Percentiles rank a stretch among this genome's conserved stretches.
These are phyloP conservation scores for Acromyrmex heyeri DNA, from an alignment of 1,140 invertebrate genomes.

Conservation along the genomic window DNA sequence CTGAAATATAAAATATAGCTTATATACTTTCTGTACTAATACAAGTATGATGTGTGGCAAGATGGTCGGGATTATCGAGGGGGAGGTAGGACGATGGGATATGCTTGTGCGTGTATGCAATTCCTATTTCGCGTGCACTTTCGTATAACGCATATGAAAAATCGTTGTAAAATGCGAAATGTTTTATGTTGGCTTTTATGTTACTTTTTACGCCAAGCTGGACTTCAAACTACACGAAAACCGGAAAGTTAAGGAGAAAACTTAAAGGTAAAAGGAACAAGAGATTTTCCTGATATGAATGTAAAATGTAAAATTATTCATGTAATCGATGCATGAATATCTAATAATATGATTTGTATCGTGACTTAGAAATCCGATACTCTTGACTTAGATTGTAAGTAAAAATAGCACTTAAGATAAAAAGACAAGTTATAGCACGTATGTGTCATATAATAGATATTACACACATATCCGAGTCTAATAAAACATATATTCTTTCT, in stretches of 20 bases:
- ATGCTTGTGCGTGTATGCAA: neutral
- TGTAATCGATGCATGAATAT: neutral
- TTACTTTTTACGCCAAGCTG: slow-evolving; percentile 12
- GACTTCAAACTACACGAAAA: neutral
- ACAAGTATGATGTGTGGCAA: neutral
- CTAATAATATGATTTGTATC: neutral
- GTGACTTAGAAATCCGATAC: neutral
- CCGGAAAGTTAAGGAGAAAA: neutral
- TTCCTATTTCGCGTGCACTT: neutral
- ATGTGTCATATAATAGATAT: neutral
- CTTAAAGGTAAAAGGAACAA: neutral
- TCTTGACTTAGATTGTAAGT: neutral
- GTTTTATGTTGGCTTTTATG: slow-evolving; percentile 44
- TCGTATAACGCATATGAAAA: slow-evolving; percentile 12
- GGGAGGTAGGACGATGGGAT: too few relatives aligned
- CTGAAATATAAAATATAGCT: slow-evolving; percentile 16
- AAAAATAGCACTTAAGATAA: neutral
- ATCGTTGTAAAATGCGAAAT: slow-evolving; percentile 15
- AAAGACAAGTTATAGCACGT: neutral
- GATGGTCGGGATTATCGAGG: neutral
- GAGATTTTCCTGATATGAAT: slow-evolving; percentile 25
- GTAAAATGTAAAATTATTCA: neutral
- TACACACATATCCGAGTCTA: too few relatives aligned
- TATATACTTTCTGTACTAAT: neutral
- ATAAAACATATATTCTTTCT: neutral